Evolutionary conservation across 2,113 vertebrate genomes (phyloP).

Genomic region (Caranx ignobilis): DNA sequence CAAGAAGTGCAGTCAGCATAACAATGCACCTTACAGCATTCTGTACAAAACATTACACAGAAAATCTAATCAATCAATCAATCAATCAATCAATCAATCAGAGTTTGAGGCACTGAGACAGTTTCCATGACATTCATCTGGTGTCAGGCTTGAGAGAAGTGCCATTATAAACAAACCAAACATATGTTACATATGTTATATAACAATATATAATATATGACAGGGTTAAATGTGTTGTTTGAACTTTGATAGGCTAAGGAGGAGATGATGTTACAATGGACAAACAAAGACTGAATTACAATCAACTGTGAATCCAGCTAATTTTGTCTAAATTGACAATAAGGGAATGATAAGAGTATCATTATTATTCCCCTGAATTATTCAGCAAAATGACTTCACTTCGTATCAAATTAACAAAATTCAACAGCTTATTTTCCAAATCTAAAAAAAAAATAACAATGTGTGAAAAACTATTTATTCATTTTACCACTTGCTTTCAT

Average conservation of each 20-base stretch:
- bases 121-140: background rate
- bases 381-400: background rate
- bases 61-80: constrained; percentile 7
- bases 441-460: background rate
- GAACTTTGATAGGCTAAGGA: background rate
- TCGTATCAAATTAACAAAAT: background rate
- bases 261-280: too few species aligned
- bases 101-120: background rate
- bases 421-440: background rate
- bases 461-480: constrained; percentile 6
- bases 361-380: background rate
- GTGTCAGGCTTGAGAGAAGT: background rate
- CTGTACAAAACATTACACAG: background rate
- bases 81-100: background rate
- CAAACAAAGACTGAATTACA: too few species aligned
- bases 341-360: background rate
- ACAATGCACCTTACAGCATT: constrained; percentile 4
- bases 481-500: background rate
- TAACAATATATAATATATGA: background rate
- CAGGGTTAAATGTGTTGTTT: background rate
- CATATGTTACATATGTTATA: background rate
- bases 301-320: background rate
- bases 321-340: background rate
- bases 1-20: background rate
- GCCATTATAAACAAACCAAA: too few species aligned